These are phyloP conservation scores for Drosophila erecta DNA, from an alignment of 1,140 invertebrate genomes.

Conservation along the genomic window DNA sequence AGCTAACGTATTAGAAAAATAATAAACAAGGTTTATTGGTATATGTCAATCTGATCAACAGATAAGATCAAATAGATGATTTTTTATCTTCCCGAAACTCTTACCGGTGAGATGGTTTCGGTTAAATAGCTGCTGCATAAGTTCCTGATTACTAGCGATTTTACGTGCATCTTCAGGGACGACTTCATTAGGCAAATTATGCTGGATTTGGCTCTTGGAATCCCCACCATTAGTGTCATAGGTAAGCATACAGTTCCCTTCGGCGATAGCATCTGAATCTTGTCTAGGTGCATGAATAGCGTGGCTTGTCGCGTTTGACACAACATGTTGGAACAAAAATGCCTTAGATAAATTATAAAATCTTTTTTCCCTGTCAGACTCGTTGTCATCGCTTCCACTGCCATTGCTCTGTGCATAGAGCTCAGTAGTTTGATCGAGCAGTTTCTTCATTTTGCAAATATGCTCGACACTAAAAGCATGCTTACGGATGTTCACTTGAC, in stretches of 20 bases:
- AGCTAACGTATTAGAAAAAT: not conserved
- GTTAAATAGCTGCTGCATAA: constrained; percentile 75
- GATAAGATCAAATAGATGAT: constrained; percentile 2
- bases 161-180: constrained; percentile 76
- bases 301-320: constrained; percentile 33
- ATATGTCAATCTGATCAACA: constrained; percentile 24
- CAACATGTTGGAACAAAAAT: constrained; percentile 66
- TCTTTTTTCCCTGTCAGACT: constrained; percentile 53
- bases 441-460: constrained; percentile 67
- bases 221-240: constrained; percentile 19
- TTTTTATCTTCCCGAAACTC: constrained; percentile 47
- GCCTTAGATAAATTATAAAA: constrained; percentile 66
- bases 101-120: constrained; percentile 83
- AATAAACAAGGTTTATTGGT: constrained; percentile 1
- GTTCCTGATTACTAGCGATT: constrained; percentile 66
- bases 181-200: constrained; percentile 6
- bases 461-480: constrained; percentile 75
- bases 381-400: constrained; percentile 60
- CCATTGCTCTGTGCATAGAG: constrained; percentile 55
- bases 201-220: constrained; percentile 16
- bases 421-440: constrained; percentile 66
- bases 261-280: constrained; percentile 66
- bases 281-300: constrained; percentile 12
- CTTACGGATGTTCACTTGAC: constrained; percentile 76
- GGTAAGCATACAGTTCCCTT: constrained; percentile 31